Conservation (phyloP, 2,113 vertebrate genomes). For the Eidolon helvum region DNA sequence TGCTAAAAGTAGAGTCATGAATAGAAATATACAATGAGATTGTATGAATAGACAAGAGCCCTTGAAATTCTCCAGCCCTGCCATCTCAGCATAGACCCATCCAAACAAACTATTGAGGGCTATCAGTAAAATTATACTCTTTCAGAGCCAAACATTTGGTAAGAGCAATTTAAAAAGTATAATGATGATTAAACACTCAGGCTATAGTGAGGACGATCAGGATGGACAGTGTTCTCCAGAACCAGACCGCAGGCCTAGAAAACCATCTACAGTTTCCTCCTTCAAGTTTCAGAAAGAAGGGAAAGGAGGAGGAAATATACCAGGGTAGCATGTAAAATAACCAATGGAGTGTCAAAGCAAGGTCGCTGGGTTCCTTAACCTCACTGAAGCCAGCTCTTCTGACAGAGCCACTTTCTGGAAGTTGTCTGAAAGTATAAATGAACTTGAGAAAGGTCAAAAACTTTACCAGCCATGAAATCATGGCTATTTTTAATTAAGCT, state of each 20-base stretch:
- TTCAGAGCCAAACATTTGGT: conserved; percentile 22
- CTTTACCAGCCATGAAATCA: not conserved
- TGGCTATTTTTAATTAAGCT: not conserved
- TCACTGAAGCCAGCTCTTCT: not conserved
- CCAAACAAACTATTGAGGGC: conserved; percentile 37
- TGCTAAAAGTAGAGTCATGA: conserved; percentile 5
- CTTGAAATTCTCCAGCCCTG: conserved; percentile 20
- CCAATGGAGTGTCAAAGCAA: not conserved
- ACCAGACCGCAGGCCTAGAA: not conserved
- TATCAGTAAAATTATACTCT: conserved; percentile 56
- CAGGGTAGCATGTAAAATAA: not conserved
- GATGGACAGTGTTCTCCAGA: not conserved
- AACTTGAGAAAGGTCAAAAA: not conserved
- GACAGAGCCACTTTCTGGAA: not conserved
- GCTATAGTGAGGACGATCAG: not conserved
- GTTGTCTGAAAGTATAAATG: not conserved
- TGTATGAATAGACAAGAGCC: not conserved
- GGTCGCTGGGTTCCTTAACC: not conserved
- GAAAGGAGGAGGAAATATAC: not conserved
- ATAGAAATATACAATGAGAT: not conserved
- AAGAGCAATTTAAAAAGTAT: conserved; percentile 47
- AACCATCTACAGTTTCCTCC: not conserved
- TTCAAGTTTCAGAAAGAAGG: not conserved
- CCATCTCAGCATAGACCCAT: not conserved
- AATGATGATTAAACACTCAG: conserved; percentile 7